These are phyloP conservation scores for Cuniculus paca DNA, from an alignment of 2,797 vertebrate species.

Conservation along the genomic window DNA sequence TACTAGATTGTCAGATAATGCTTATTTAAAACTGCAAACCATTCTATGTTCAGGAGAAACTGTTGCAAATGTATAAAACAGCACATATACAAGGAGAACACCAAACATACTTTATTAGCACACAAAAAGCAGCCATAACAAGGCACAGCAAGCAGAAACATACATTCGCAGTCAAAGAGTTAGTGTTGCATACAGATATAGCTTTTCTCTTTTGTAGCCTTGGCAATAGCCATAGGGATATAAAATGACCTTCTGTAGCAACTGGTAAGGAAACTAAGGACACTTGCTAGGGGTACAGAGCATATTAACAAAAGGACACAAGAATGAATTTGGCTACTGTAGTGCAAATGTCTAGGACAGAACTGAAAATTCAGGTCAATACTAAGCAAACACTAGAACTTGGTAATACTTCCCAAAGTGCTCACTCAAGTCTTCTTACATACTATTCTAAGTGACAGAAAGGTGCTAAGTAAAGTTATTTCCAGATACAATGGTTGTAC, in stretches of 20 bases:
- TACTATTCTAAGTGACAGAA: conserved; percentile 86
- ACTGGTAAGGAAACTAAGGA: too few relatives aligned
- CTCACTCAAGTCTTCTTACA: too few relatives aligned
- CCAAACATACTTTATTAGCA: conserved; percentile 92
- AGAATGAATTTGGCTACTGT: conserved; percentile 80
- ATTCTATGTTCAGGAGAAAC: conserved; percentile 82
- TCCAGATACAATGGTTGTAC: conserved; percentile 88
- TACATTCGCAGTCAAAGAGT: too few relatives aligned
- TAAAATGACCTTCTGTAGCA: too few relatives aligned
- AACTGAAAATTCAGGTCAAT: conserved; percentile 86
- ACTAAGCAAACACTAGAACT: conserved; percentile 86
- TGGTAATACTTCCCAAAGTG: too few relatives aligned
- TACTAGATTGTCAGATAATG: conserved; percentile 83
- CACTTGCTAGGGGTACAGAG: conserved; percentile 85
- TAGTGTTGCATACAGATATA: too few relatives aligned
- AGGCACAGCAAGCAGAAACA: too few relatives aligned
- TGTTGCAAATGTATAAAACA: conserved; percentile 88
- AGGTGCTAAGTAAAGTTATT: conserved; percentile 86
- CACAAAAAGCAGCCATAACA: too few relatives aligned
- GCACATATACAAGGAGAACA: conserved; percentile 90
- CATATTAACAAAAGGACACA: conserved; percentile 79
- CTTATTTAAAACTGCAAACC: conserved; percentile 84
- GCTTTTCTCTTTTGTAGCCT: too few relatives aligned
- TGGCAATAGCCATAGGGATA: too few relatives aligned
- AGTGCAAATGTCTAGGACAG: conserved; percentile 88